These are phyloP conservation scores for Gouania willdenowi DNA, from an alignment of 2,797 vertebrate species.

Conservation along the genomic window DNA sequence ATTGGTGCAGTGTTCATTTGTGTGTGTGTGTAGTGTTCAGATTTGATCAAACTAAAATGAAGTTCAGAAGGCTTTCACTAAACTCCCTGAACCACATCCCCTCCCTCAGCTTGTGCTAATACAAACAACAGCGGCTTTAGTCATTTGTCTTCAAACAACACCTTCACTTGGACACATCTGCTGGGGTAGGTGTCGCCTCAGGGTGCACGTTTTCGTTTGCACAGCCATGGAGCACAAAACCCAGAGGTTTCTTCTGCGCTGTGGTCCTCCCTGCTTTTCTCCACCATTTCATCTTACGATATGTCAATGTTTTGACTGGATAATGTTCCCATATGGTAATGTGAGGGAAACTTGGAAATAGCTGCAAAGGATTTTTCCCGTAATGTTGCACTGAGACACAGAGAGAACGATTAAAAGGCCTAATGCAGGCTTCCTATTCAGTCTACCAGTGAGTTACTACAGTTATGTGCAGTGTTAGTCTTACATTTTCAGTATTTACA, in stretches of 20 bases:
- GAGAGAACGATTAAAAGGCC: background rate
- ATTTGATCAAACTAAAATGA: background rate
- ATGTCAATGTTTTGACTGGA: constrained; percentile 44
- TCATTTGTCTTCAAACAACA: constrained; percentile 10
- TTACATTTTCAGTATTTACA: no score
- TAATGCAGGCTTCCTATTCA: background rate
- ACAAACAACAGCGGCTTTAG: constrained; percentile 2
- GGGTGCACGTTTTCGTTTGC: constrained; percentile 16
- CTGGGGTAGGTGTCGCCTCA: constrained; percentile 6
- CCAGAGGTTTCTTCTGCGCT: constrained; percentile 10
- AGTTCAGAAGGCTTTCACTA: background rate
- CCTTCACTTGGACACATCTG: constrained; percentile 1
- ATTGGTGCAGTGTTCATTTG: no score
- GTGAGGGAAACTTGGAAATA: constrained; percentile 14
- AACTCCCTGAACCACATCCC: background rate
- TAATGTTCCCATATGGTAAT: constrained; percentile 35
- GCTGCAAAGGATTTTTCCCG: constrained; percentile 20
- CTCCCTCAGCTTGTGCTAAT: background rate
- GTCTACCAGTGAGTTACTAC: background rate
- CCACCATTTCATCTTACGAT: constrained; percentile 30
- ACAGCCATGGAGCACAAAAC: constrained; percentile 28
- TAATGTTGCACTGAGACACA: constrained; percentile 6
- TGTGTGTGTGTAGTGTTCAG: no score
- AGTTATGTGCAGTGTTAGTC: background rate
- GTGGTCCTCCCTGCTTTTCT: constrained; percentile 37